phyloP scores from a whole-genome alignment of 2,113 vertebrate genomes.

The Callaeas wilsoni region DNA sequence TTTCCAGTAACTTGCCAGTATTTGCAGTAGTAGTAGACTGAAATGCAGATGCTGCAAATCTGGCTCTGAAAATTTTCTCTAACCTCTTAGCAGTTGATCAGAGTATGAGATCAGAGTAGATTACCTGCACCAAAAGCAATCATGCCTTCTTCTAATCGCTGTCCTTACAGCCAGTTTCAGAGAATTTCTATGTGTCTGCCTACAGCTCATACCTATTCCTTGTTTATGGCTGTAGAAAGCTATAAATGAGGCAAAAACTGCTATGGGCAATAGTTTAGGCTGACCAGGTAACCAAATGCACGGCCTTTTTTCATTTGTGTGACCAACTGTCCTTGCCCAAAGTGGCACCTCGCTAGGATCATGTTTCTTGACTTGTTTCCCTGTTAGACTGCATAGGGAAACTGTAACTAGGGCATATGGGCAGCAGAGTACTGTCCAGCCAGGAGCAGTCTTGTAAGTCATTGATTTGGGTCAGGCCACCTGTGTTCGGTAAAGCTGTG shows the following conservation, averaged over 20 bases:
- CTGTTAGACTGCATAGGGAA: not conserved
- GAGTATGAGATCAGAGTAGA: not conserved
- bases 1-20: not conserved
- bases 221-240: not conserved
- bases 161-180: not conserved
- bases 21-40: not conserved
- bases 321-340: not conserved
- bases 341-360: not conserved
- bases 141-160: not conserved
- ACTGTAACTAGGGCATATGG: not conserved
- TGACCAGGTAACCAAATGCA: not conserved
- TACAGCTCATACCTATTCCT: not conserved
- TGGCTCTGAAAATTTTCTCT: not conserved
- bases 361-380: not conserved
- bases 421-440: not conserved
- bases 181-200: not conserved
- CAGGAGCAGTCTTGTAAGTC: not conserved
- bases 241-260: not conserved
- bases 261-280: not conserved
- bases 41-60: not conserved
- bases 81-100: not conserved
- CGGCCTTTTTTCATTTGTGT: not conserved
- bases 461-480: not conserved
- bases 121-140: not conserved
- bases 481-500: not conserved